These are phyloP conservation scores for Pangasius mekongensis DNA, from an alignment of 2,797 vertebrate genomes.

Conservation along the genomic window DNA sequence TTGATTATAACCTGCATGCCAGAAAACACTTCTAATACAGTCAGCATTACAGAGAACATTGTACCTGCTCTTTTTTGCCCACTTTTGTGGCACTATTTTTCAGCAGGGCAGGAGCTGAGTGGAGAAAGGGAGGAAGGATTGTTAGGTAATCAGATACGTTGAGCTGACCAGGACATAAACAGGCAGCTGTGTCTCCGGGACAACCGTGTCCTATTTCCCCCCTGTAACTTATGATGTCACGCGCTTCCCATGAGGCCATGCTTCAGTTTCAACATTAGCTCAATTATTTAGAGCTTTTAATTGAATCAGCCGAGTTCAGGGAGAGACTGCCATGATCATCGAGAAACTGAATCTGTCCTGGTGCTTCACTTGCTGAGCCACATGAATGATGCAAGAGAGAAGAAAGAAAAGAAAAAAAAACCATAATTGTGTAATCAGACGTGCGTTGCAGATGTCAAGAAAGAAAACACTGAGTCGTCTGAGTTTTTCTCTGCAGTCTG, in stretches of 20 bases:
- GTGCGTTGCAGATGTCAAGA: constrained; percentile 26
- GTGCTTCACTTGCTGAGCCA: constrained; percentile 1
- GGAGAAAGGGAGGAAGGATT: neutral
- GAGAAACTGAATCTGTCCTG: constrained; percentile 25
- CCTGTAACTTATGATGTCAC: constrained; percentile 57
- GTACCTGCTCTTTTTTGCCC: constrained; percentile 1
- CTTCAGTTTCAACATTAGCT: constrained; percentile 53
- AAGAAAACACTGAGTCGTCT: constrained; percentile 13
- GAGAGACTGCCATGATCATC: constrained; percentile 29
- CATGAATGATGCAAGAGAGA: constrained; percentile 34
- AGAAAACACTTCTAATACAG: constrained; percentile 28
- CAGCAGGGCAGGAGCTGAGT: neutral
- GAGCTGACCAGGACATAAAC: constrained; percentile 42
- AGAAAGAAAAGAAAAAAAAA: constrained; percentile 16
- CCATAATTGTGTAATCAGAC: constrained; percentile 34
- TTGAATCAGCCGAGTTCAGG: constrained; percentile 47
- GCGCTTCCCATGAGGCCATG: constrained; percentile 45
- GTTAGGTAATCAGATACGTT: constrained; percentile 40
- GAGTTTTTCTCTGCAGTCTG: constrained; percentile 3
- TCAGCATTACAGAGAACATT: constrained; percentile 4
- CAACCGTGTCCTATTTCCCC: constrained; percentile 39
- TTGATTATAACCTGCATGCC: constrained; percentile 9
- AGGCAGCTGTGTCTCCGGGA: constrained; percentile 39
- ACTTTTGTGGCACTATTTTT: constrained; percentile 21
- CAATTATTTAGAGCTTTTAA: constrained; percentile 62